phyloP scores from a whole-genome alignment of 1,140 invertebrate species.

The Meloidogyne exigua region DNA sequence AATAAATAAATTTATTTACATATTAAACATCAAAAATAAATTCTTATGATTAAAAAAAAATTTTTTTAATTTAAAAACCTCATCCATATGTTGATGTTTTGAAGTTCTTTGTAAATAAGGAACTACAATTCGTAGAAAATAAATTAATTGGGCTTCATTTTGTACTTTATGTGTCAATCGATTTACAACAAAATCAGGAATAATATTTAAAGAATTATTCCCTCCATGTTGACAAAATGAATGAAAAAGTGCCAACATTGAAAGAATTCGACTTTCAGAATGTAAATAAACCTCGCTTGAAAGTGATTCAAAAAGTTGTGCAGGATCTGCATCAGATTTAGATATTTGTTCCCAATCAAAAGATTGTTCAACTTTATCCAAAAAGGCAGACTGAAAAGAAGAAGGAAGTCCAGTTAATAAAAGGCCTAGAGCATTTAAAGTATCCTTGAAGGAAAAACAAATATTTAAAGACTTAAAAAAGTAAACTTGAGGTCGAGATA shows the following conservation, averaged over 20 bases:
- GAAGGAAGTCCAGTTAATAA: slow-evolving; percentile 38
- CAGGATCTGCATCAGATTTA: slow-evolving; percentile 22
- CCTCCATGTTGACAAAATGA: slow-evolving; percentile 43
- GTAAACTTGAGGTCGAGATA: slow-evolving; percentile 39
- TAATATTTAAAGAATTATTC: slow-evolving; percentile 34
- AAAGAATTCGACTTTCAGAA: slow-evolving; percentile 42
- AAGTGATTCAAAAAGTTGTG: slow-evolving; percentile 44
- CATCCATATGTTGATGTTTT: slow-evolving; percentile 37
- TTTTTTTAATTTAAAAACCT: slow-evolving; percentile 32
- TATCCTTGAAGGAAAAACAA: not conserved
- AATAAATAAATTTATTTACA: not conserved
- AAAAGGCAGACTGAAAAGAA: slow-evolving; percentile 41
- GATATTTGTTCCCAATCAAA: slow-evolving; percentile 45
- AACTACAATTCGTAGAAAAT: slow-evolving; percentile 47
- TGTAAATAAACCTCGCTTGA: slow-evolving; percentile 45
- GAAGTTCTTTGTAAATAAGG: slow-evolving; percentile 46
- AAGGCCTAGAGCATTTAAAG: slow-evolving; percentile 42
- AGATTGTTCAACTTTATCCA: slow-evolving; percentile 39
- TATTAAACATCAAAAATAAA: no score
- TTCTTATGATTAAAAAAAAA: no score
- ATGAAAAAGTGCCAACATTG: slow-evolving; percentile 47
- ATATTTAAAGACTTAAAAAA: not conserved
- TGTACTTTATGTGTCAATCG: slow-evolving; percentile 42
- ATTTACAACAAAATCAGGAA: slow-evolving; percentile 28
- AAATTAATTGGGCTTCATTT: slow-evolving; percentile 46